phyloP scores from a whole-genome alignment of 2,797 vertebrate species.

The Hippopotamyrus pictus region DNA sequence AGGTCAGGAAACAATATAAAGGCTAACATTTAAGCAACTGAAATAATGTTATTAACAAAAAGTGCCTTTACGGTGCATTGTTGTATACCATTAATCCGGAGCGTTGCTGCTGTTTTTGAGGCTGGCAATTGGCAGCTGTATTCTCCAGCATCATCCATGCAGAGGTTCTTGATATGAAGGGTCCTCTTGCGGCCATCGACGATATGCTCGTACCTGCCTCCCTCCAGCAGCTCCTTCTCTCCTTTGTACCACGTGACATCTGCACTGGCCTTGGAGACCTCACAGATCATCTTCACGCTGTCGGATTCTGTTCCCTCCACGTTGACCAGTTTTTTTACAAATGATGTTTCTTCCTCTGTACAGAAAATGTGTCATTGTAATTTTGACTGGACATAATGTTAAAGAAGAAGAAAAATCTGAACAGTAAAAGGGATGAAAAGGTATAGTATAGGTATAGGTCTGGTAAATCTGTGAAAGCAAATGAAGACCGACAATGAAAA shows the following conservation, averaged over 20 bases:
- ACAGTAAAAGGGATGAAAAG: neutral
- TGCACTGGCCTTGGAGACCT: constrained; percentile 86
- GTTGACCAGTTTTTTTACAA: constrained; percentile 87
- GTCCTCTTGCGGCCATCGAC: constrained; percentile 84
- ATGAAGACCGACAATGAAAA: neutral
- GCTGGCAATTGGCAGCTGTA: constrained; percentile 84
- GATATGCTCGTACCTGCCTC: constrained; percentile 82
- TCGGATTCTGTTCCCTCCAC: constrained; percentile 88
- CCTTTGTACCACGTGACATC: constrained; percentile 89
- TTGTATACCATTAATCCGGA: constrained; percentile 81
- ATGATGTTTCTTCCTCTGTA: constrained; percentile 88
- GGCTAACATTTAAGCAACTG: neutral
- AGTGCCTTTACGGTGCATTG: neutral
- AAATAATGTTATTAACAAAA: neutral
- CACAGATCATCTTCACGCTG: constrained; percentile 85
- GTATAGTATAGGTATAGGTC: no score
- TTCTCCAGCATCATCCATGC: constrained; percentile 72
- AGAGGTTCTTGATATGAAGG: constrained; percentile 77
- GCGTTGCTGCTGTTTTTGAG: constrained; percentile 72
- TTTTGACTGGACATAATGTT: neutral
- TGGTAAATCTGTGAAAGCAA: neutral
- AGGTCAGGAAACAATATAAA: neutral
- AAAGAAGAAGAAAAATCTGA: neutral
- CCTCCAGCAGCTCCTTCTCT: constrained; percentile 83
- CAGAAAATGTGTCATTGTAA: constrained; percentile 29